A percentile compares a stretch with the other conserved stretches of the same genome.
Evolutionary conservation across 2,113 vertebrate genomes (phyloP).

Genomic region (Malurus melanocephalus): DNA sequence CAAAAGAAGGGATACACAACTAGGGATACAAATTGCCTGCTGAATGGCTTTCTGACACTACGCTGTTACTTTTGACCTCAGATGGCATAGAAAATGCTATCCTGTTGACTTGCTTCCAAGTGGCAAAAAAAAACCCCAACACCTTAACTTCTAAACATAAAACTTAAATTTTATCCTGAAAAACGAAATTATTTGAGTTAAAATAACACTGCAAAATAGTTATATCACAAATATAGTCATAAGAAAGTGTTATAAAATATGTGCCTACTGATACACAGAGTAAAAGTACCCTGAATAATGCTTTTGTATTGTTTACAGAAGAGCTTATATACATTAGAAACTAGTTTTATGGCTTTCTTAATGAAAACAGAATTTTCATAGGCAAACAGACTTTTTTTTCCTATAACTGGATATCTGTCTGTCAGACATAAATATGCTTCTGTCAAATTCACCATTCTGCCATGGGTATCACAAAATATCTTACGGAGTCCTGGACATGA

Average conservation of each 20-base stretch:
- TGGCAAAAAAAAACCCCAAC: background rate
- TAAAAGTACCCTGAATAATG: background rate
- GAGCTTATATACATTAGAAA: background rate
- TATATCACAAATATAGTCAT: background rate
- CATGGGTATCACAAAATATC: background rate
- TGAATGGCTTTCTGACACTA: constrained; percentile 11
- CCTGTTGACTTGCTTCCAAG: background rate
- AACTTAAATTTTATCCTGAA: background rate
- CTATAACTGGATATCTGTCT: background rate
- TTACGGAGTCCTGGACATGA: background rate
- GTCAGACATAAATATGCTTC: background rate
- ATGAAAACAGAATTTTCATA: background rate
- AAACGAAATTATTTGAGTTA: background rate
- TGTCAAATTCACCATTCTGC: background rate
- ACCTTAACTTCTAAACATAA: background rate
- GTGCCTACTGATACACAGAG: background rate
- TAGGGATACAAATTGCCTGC: constrained; percentile 25
- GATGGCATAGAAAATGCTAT: constrained; percentile 6
- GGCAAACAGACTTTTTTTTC: background rate
- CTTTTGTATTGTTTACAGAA: background rate
- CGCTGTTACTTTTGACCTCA: constrained; percentile 25
- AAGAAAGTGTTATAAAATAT: background rate
- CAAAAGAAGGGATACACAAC: background rate
- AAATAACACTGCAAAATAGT: background rate
- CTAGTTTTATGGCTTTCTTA: background rate